Conservation (phyloP, 2,888 invertebrate species). For the Cryptus viduatorius region DNA sequence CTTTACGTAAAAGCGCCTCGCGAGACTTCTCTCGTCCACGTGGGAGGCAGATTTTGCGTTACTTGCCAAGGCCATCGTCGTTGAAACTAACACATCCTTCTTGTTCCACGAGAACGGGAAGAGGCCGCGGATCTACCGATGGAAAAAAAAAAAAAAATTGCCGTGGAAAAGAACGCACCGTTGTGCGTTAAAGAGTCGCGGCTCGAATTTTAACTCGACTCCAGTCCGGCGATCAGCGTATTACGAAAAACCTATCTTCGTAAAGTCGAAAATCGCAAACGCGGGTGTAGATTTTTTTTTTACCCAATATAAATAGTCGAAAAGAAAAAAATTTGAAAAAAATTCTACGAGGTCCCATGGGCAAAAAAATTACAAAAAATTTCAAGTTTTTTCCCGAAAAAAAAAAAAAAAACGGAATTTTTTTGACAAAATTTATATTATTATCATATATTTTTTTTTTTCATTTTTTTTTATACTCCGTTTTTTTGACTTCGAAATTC, state of each 20-base stretch:
- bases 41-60: conserved; percentile 62
- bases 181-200: background rate
- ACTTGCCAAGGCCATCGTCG: conserved; percentile 52
- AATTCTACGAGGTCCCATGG: too few species aligned
- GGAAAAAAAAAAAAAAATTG: conserved; percentile 11
- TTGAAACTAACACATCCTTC: conserved; percentile 19
- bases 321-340: too few species aligned
- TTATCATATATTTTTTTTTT: too few species aligned
- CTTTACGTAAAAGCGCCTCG: conserved; percentile 59
- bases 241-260: background rate
- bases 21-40: conserved; percentile 53
- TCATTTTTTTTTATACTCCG: too few species aligned
- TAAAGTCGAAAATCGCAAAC: too few species aligned
- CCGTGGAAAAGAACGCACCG: conserved; percentile 7
- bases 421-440: too few species aligned
- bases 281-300: too few species aligned
- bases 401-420: too few species aligned
- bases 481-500: too few species aligned
- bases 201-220: conserved; percentile 3
- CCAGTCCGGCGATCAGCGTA: background rate
- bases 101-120: conserved; percentile 26
- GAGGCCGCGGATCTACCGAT: conserved; percentile 1
- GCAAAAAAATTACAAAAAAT: too few species aligned
- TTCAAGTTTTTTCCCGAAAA: too few species aligned
- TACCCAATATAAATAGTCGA: too few species aligned